Conservation (phyloP, 2,797 vertebrate species). For the Otus scops region DNA sequence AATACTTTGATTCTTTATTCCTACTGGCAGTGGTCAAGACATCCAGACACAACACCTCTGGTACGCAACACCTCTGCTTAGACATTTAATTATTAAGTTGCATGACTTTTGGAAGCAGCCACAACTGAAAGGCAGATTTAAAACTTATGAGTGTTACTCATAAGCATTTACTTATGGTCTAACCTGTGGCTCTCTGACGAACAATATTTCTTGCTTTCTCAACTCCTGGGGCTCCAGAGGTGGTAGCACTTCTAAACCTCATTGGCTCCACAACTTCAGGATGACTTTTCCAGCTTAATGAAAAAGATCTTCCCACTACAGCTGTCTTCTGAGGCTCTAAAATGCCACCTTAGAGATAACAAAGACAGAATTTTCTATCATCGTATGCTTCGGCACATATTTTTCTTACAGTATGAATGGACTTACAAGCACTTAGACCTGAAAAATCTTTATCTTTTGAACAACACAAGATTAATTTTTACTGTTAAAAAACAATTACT, state of each 20-base stretch:
- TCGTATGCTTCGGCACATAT: accelerated
- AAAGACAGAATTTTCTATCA: not conserved
- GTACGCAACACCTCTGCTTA: accelerated
- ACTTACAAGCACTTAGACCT: not conserved
- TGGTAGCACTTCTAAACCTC: constrained; percentile 95
- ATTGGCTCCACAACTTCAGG: constrained; percentile 91
- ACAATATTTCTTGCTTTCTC: constrained; percentile 94
- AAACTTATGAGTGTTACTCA: not conserved
- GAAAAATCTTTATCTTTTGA: not conserved
- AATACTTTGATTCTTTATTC: not conserved
- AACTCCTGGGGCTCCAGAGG: constrained; percentile 92
- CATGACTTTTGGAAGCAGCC: not conserved
- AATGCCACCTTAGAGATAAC: constrained; percentile 78
- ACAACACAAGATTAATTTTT: not conserved
- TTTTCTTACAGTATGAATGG: not conserved
- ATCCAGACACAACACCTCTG: not conserved
- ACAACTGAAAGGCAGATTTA: not conserved
- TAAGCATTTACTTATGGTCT: not conserved
- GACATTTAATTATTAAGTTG: not conserved
- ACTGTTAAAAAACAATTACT: not conserved
- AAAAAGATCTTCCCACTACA: constrained; percentile 91
- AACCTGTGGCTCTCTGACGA: constrained; percentile 93
- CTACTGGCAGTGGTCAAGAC: not conserved
- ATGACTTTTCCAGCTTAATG: constrained; percentile 92
- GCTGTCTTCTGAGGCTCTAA: constrained; percentile 87